Evolutionary conservation across 2,797 vertebrate species (phyloP), one percentile per base, ranked within the genome.

Genomic region (Gallinago stenura): DNA sequence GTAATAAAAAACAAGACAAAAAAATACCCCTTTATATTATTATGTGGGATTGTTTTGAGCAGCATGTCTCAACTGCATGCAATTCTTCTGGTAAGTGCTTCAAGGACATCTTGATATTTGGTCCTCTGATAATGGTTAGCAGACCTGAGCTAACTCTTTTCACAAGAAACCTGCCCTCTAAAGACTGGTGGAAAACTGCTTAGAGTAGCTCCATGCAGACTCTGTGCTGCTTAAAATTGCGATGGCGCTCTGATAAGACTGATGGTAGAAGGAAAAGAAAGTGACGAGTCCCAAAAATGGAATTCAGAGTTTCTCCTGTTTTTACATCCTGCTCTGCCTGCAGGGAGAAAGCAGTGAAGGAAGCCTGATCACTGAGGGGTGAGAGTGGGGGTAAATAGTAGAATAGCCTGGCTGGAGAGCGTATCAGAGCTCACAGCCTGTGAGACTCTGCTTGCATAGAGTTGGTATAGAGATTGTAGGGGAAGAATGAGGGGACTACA

Each of bases 221-320:
- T 33, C 4, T 5, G 78, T 4, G 4, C 25, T 66, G 15, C 28
- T 64, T 18, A 45, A 35, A 84, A 33, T 87, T 51, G 8, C 18
- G 9, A 5, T 58, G 15, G 6, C 76, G 9, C 17, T 87, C n/a
- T 90, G 24, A 5, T 68, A 56, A 45, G 22, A 12, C 16, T 48
- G 24, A 15, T 72, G 30, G 16, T 41, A 35, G 31, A 45, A 80
- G 15, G 11, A 28, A 6, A 66, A 46, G 61, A 62, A 41, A 5
- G 4, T 0, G 1, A 0, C 48, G 37, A 72, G 5, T 14, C 33
- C 20, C 26, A 26, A 2, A 81, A 84, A 10, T 24, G 4, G 6
- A 72, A 66, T 76, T 84, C 7, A 13, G 1, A 66, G 22, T 79
- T 91, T 72, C 20, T 53, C 41, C 15, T 53, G 17, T 48, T 81